Conservation (phyloP, 2,888 invertebrate species). For the Cremastobaeus sp. region DNA sequence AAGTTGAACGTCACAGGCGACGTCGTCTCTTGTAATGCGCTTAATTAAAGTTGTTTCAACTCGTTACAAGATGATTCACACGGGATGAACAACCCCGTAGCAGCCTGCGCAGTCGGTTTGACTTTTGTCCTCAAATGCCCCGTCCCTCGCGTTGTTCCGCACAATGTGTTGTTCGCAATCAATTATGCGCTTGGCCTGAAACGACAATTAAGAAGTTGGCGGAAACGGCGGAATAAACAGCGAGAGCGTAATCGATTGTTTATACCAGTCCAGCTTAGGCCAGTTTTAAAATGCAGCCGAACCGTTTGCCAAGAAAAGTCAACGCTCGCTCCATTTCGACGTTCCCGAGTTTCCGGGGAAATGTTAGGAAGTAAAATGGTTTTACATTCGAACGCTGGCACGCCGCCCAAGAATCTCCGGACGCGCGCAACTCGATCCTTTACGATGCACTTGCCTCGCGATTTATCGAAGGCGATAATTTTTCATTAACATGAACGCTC, state of each 20-base stretch:
- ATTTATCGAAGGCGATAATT: slow-evolving; percentile 40
- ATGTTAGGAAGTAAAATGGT: slow-evolving; percentile 49
- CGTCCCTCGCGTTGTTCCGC: background rate
- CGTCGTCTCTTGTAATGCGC: slow-evolving; percentile 69
- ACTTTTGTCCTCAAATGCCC: slow-evolving; percentile 34
- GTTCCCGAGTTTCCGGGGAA: slow-evolving; percentile 52
- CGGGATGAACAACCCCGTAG: slow-evolving; percentile 68
- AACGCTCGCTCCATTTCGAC: slow-evolving; percentile 56
- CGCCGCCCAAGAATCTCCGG: slow-evolving; percentile 32
- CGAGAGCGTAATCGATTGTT: slow-evolving; percentile 22
- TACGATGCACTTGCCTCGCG: slow-evolving; percentile 12
- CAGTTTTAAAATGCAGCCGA: slow-evolving; percentile 32
- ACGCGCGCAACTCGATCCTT: background rate
- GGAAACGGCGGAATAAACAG: too few relatives aligned
- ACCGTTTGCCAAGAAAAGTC: slow-evolving; percentile 57
- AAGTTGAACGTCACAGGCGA: slow-evolving; percentile 68
- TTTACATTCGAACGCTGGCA: slow-evolving; percentile 49
- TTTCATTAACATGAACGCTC: slow-evolving; percentile 40
- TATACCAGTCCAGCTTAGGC: slow-evolving; percentile 17
- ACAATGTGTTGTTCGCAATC: background rate
- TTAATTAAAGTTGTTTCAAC: slow-evolving; percentile 78
- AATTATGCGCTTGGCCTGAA: too few relatives aligned
- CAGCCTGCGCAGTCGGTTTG: slow-evolving; percentile 22
- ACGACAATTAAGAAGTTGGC: too few relatives aligned
- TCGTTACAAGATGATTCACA: slow-evolving; percentile 76